Conservation (phyloP, 2,888 invertebrate species). For the Buathra laborator region DNA sequence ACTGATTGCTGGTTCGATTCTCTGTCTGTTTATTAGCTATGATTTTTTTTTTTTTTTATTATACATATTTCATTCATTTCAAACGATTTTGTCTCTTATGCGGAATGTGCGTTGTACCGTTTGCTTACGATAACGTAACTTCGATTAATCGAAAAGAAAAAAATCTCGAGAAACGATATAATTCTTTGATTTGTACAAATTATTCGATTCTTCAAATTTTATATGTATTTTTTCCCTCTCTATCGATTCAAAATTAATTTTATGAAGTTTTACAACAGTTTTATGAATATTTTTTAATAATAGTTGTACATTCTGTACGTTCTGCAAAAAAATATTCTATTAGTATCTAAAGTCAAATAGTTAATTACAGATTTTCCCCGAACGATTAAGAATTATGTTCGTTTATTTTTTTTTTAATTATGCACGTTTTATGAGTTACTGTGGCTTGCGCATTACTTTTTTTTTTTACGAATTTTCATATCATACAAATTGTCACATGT, state of each 20-base stretch:
- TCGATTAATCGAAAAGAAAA: neutral
- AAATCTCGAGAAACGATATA: neutral
- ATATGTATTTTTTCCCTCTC: neutral
- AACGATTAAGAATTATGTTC: neutral
- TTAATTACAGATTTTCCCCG: neutral
- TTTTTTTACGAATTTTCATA: slow-evolving; percentile 45
- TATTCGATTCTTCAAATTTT: neutral
- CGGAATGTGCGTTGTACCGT: neutral
- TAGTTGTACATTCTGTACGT: neutral
- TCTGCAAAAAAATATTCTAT: neutral
- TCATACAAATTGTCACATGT: slow-evolving; percentile 31
- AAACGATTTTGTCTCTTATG: slow-evolving; percentile 1
- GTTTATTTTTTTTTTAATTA: neutral
- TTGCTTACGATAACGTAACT: neutral
- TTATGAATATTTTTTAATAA: neutral
- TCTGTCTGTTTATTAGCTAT: neutral
- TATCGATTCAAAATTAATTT: too few species aligned
- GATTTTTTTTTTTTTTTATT: neutral
- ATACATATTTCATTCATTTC: neutral
- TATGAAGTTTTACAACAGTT: neutral
- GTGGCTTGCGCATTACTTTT: slow-evolving; percentile 21
- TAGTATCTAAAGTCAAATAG: neutral
- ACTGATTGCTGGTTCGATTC: slow-evolving; percentile 13
- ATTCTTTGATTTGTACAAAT: neutral
- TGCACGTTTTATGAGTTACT: slow-evolving; percentile 30